Conservation (phyloP, 2,888 invertebrate species). For the Amphipyra berbera region DNA sequence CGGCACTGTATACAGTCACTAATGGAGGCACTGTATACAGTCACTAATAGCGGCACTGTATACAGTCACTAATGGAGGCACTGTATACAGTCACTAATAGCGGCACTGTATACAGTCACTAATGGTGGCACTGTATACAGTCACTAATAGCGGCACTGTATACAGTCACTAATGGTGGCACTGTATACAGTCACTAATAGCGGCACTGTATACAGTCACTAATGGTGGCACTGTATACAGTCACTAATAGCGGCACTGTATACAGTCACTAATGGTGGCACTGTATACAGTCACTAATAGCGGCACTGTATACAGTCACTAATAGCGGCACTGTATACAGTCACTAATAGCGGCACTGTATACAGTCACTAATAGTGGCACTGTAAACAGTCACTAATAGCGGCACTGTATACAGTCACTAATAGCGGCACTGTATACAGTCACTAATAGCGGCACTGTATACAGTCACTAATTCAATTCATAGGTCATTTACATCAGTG, state of each 20-base stretch:
- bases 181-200: no score
- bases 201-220: neutral
- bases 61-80: no score
- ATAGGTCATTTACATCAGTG: slow-evolving; percentile 17
- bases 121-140: neutral
- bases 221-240: no score
- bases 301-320: neutral
- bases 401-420: no score
- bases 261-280: no score
- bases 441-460: no score
- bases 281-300: no score
- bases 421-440: neutral
- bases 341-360: neutral
- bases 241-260: slow-evolving; percentile 6
- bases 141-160: no score
- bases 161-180: slow-evolving; percentile 9
- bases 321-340: neutral
- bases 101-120: no score
- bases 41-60: neutral
- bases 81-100: slow-evolving; percentile 3
- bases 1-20: neutral
- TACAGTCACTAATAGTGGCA: no score
- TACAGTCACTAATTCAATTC: slow-evolving; percentile 9
- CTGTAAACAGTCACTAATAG: slow-evolving; percentile 2
- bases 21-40: neutral